Evolutionary conservation across 1,140 invertebrate species (phyloP), one percentile per base, ranked within the genome.

Genomic region (Prorops nasuta): DNA sequence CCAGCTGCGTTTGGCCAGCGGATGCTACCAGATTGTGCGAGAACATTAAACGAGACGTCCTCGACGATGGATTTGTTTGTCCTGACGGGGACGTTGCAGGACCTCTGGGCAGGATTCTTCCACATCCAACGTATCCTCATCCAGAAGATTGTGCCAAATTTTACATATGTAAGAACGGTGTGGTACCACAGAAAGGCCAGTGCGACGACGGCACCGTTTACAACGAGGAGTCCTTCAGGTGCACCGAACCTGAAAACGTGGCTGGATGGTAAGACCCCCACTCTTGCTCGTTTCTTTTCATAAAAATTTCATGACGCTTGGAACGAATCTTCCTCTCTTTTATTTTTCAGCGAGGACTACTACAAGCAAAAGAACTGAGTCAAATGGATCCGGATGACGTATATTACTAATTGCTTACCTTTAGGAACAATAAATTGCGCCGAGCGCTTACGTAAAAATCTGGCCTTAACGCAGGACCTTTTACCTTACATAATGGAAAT

Each of bases 81-180:
- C 90, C 90, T 0, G 81, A 85, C 17, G 85, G 81, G 1, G 86
- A 89, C 50, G 80, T 84, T 1, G 67, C 81, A 22, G 86, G 86
- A 3, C 84, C 84, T 6, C 85, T 84, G 46, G 87, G 87, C 12
- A 79, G 86, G 43, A 79, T 82, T 8, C 72, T 89, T 1, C 88
- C 88, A 1, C 88, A 92, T 71, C 88, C 89, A 0, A 89, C 88
- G 0, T 91, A 88, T 76, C 82, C 89, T 3, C 87, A 91, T 72
- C 85, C 88, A 0, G 86, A 88, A 24, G 90, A 93, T 67, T 93
- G 90, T 66, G 84, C 87, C 56, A 90, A 89, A 63, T 91, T 91
- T 73, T 92, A 91, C 76, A 90, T 92, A 51, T 92, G 90, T 72
- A 77, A 88, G 34, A 89, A 90, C 58, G 88, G 88, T 2, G 80